Evolutionary conservation across 2,113 vertebrate genomes (phyloP), one percentile per base, ranked within the genome.

Genomic region (Oreochromis niloticus): DNA sequence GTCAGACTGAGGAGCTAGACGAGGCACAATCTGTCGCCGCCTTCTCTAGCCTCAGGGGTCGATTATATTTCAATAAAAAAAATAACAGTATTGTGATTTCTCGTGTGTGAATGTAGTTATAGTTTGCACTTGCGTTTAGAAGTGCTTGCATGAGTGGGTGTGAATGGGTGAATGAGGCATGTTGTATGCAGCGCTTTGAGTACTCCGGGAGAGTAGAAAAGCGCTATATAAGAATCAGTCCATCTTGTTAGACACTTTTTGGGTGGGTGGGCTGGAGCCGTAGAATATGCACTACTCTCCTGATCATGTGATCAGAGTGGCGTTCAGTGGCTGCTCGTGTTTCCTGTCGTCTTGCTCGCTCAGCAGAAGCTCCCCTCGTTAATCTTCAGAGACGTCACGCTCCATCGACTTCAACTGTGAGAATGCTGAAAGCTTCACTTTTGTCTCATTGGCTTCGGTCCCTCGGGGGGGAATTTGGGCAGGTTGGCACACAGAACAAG

Each of bases 1-100:
- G 85, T 92, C 91, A 59, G 85, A 91, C 93, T 91, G 93, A 94
- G 88, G 91, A 90, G 89, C 92, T 92, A 94, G 94, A 93, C 82
- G 50, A 94, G 92, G 93, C 89, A 85, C 90, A 85, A 92, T 87
- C 85, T 68, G 85, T 89, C 92, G 91, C 93, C 94, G 91, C 88
- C 91, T 59, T 81, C 81, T 94, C 91, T 86, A 90, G 91, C 94
- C 90, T 95, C 91, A 91, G 94, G 91, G 87, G 85, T 92, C 66
- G 39, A 93, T 79, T 90, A 85, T 90, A 90, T 91, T 94, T 94
- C 91, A 95, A 91, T 93, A 27, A 85, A 85, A 91, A 83, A 89
- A 63, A 10, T 10, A 75, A 75, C 0, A 30, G 48, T 87, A 81
- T 85, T 90, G 86, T 63, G 59, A 90, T 71, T 78, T 89, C 82